phyloP scores from a whole-genome alignment of 2,797 vertebrate species.

The Melanotaenia maccullochi region DNA sequence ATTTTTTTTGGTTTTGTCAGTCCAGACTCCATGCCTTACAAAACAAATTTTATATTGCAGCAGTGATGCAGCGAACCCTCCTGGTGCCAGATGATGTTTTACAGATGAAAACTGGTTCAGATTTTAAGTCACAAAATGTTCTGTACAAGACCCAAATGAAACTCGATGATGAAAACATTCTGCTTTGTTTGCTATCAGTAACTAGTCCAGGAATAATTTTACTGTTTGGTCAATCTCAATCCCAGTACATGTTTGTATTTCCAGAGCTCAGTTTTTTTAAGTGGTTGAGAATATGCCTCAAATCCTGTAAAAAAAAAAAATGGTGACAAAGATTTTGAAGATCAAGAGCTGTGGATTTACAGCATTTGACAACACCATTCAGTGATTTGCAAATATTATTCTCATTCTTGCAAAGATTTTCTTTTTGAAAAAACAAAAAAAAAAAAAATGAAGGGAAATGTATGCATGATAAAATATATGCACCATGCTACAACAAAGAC shows the following conservation, averaged over 20 bases:
- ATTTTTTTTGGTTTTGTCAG: conserved; percentile 28
- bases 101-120: conserved; percentile 27
- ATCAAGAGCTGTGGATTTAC: conserved; percentile 64
- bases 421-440: neutral
- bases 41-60: conserved; percentile 31
- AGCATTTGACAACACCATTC: conserved; percentile 52
- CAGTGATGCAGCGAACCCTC: conserved; percentile 5
- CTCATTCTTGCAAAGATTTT: conserved; percentile 24
- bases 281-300: conserved; percentile 37
- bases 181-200: conserved; percentile 40
- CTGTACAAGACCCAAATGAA: conserved; percentile 55
- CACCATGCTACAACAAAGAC: conserved; percentile 2
- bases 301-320: conserved; percentile 36
- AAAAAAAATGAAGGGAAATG: conserved; percentile 29
- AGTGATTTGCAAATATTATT: conserved; percentile 59
- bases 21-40: conserved; percentile 9
- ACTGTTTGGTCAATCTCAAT: conserved; percentile 36
- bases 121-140: conserved; percentile 48
- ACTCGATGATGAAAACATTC: conserved; percentile 59
- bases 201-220: conserved; percentile 41
- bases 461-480: conserved; percentile 37
- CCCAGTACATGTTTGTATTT: conserved; percentile 22
- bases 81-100: conserved; percentile 21
- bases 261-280: conserved; percentile 31
- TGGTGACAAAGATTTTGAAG: conserved; percentile 47